phyloP scores from a whole-genome alignment of 2,113 vertebrate genomes.

The Nycticebus coucang region DNA sequence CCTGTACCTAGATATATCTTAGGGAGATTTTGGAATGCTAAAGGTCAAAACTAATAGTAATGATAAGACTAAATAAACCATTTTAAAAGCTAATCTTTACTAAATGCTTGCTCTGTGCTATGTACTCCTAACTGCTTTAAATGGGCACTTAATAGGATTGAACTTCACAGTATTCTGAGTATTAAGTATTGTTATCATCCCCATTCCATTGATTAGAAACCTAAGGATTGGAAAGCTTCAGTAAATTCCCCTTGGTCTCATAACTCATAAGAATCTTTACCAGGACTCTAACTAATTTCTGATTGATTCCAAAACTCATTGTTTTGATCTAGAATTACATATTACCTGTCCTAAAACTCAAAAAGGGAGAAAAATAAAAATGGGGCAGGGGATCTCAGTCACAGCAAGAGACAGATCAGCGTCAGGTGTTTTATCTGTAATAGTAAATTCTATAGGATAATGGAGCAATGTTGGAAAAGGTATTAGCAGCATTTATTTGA shows the following conservation, averaged over 20 bases:
- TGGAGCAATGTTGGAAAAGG: neutral
- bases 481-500: neutral
- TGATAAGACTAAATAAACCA: neutral
- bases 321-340: neutral
- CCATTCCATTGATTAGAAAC: neutral
- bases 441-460: neutral
- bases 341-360: neutral
- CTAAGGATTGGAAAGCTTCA: neutral
- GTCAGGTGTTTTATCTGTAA: neutral
- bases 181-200: neutral
- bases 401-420: neutral
- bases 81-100: neutral
- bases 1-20: neutral
- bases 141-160: neutral
- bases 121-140: neutral
- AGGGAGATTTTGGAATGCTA: neutral
- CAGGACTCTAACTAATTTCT: neutral
- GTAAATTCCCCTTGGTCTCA: neutral
- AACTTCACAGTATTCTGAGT: neutral
- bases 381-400: neutral
- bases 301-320: neutral
- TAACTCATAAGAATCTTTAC: neutral
- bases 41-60: constrained; percentile 2
- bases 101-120: neutral
- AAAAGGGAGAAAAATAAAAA: neutral